Evolutionary conservation across 2,113 vertebrate genomes (phyloP).

Genomic region (Sciurus niger): DNA sequence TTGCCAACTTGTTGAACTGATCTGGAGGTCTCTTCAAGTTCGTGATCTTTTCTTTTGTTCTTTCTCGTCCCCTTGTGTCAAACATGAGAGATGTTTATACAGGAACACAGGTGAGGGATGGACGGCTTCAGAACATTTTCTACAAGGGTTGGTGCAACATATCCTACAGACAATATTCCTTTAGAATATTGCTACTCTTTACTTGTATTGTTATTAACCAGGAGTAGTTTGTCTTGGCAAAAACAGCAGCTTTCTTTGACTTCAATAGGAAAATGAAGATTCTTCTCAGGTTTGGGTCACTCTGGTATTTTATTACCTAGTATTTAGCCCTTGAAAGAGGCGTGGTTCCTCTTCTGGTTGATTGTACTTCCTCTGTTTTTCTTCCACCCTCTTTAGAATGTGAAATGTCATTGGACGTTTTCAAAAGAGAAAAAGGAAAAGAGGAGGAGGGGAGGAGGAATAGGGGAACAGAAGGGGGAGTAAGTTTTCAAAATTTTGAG

Average conservation of each 20-base stretch:
- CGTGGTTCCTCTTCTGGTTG: not conserved
- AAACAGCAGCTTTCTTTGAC: not conserved
- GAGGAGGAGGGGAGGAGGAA: not conserved
- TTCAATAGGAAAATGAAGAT: not conserved
- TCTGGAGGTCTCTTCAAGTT: not conserved
- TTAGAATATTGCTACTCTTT: not conserved
- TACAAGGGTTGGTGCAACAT: not conserved
- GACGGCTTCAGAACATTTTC: not conserved
- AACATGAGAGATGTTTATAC: not conserved
- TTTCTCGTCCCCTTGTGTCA: not conserved
- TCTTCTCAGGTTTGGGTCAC: not conserved
- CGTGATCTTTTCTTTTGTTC: not conserved
- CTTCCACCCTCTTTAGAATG: not conserved
- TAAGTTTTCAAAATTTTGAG: not conserved
- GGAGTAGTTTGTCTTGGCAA: not conserved
- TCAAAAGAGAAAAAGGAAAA: no score
- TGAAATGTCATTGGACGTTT: not conserved
- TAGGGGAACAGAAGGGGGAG: rapidly evolving
- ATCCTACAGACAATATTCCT: not conserved
- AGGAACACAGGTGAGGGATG: not conserved
- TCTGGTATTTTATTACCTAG: not conserved
- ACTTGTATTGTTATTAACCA: not conserved
- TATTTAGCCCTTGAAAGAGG: not conserved
- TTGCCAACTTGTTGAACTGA: not conserved
- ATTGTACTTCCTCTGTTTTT: not conserved